Conservation (phyloP, 2,797 vertebrate species). For the Anisognathus igniventris region DNA sequence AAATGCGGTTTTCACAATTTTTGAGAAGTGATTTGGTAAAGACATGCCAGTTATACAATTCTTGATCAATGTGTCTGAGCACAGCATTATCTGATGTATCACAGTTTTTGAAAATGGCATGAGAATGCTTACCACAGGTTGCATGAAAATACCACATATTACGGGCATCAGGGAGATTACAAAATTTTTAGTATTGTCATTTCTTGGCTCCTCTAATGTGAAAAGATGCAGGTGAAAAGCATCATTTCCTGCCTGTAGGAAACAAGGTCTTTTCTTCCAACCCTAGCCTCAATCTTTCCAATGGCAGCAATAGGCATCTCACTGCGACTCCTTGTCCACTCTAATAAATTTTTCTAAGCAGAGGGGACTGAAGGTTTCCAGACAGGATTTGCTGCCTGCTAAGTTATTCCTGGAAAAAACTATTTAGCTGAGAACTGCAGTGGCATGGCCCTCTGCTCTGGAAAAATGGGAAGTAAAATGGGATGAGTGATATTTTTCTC, state of each 20-base stretch:
- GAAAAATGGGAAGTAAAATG: background rate
- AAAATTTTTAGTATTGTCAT: background rate
- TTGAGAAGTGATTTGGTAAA: background rate
- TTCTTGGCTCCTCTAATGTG: background rate
- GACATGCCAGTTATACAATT: background rate
- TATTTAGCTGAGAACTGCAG: background rate
- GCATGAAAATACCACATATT: background rate
- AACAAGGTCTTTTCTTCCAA: background rate
- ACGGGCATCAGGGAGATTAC: background rate
- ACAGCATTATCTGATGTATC: background rate
- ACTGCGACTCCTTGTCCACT: background rate
- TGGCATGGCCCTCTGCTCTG: background rate
- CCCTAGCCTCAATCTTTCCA: background rate
- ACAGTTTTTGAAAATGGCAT: background rate
- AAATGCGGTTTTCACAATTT: background rate
- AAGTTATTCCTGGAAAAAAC: background rate
- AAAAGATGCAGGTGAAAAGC: background rate
- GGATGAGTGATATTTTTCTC: background rate
- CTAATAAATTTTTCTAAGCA: background rate
- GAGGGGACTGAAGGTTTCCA: background rate
- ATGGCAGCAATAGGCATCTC: accelerated
- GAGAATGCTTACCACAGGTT: background rate
- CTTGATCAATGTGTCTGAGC: background rate
- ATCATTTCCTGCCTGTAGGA: background rate
- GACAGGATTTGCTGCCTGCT: background rate